A percentile compares a stretch with the other conserved stretches of the same genome.
Evolutionary conservation across 2,113 vertebrate genomes (phyloP).

Genomic region (Epinephelus fuscoguttatus): DNA sequence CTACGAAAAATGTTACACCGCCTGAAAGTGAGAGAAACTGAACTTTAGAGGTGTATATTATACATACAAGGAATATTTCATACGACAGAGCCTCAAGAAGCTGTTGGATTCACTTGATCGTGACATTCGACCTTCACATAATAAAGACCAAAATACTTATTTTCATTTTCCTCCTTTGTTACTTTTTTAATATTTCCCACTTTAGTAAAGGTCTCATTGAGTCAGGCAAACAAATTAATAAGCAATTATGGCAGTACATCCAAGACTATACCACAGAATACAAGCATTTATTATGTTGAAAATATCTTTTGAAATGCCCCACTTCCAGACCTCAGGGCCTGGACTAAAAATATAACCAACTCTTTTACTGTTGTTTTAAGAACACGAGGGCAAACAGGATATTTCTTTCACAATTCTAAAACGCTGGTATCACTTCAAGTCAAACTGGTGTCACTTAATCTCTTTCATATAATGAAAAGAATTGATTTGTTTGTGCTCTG

Average conservation of each 20-base stretch:
- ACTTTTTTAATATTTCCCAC: neutral
- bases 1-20: constrained; percentile 97
- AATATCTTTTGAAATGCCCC: neutral
- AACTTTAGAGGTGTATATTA: neutral
- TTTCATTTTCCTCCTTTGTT: neutral
- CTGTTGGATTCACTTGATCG: neutral
- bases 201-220: neutral
- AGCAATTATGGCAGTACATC: neutral
- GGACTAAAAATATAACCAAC: constrained; percentile 19
- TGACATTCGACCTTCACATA: neutral
- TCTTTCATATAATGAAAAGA: constrained; percentile 15
- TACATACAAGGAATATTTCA: neutral
- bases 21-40: constrained; percentile 79
- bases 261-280: neutral
- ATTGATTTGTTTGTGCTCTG: constrained; percentile 76
- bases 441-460: constrained; percentile 27
- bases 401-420: neutral
- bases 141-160: no score
- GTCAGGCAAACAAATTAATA: neutral
- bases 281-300: no score
- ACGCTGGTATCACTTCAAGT: neutral
- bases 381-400: neutral
- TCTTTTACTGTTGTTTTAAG: neutral
- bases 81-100: neutral
- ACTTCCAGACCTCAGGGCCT: neutral